A percentile compares a stretch with the other conserved stretches of the same genome.
Conservation (phyloP, 2,113 vertebrate species). For the Laticauda laticaudata region DNA sequence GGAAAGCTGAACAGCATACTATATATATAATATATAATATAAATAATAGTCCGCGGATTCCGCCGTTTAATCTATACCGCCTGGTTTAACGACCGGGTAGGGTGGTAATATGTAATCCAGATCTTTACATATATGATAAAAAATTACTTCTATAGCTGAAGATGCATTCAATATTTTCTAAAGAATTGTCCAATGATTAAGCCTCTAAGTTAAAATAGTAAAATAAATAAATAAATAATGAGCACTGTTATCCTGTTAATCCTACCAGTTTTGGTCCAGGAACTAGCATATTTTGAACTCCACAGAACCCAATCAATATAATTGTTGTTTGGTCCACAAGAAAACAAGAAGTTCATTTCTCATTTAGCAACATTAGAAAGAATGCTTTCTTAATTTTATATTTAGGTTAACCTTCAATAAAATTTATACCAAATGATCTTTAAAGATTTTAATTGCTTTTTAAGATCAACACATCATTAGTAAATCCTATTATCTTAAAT, state of each 20-base stretch:
- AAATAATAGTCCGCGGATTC: no score
- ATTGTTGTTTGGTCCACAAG: not conserved
- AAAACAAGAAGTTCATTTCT: constrained; percentile 1
- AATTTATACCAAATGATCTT: not conserved
- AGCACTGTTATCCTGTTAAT: not conserved
- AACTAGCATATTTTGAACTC: not conserved
- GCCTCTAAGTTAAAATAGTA: not conserved
- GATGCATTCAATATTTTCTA: not conserved
- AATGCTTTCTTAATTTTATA: not conserved
- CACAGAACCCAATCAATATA: not conserved
- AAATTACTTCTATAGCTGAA: not conserved
- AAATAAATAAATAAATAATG: not conserved
- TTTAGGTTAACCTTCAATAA: not conserved
- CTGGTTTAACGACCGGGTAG: no score
- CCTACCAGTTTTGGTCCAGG: not conserved
- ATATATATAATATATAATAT: no score
- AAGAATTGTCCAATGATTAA: not conserved
- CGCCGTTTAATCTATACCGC: no score
- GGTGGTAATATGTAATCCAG: no score
- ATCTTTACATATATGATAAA: not conserved
- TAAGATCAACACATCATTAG: not conserved
- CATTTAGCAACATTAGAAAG: constrained; percentile 6
- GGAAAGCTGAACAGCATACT: no score
- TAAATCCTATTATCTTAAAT: not conserved
- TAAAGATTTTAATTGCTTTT: not conserved